phyloP scores from a whole-genome alignment of 2,113 vertebrate genomes.

The Nothocercus nigrocapillus region DNA sequence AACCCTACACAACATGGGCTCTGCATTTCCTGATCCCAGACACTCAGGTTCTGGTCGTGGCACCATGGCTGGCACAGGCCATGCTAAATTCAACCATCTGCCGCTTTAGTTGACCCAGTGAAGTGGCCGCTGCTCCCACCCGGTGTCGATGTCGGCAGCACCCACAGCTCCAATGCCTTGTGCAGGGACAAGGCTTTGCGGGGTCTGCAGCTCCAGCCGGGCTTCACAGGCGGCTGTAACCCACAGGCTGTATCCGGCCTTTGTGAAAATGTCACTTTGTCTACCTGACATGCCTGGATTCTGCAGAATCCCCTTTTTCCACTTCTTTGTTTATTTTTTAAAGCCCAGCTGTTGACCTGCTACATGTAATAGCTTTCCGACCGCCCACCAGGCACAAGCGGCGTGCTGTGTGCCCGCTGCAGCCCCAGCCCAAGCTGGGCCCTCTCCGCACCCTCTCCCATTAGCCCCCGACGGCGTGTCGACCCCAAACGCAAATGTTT shows the following conservation, averaged over 20 bases:
- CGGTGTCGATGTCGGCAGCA: rapidly evolving
- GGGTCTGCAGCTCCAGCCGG: neutral
- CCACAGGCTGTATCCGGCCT: neutral
- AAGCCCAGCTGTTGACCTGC: neutral
- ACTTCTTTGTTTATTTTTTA: constrained; percentile 34
- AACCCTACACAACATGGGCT: rapidly evolving
- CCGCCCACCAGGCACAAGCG: constrained; percentile 12
- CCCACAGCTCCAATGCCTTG: rapidly evolving
- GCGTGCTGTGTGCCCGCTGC: neutral
- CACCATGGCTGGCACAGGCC: neutral
- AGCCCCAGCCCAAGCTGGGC: constrained; percentile 27
- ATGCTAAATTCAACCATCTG: neutral
- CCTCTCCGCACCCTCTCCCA: neutral
- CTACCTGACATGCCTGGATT: rapidly evolving
- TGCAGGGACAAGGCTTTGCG: neutral
- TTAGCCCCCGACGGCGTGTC: neutral
- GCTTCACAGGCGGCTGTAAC: neutral
- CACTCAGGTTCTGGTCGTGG: neutral
- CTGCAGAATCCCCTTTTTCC: constrained; percentile 8
- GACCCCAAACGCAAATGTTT: neutral
- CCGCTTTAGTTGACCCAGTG: neutral
- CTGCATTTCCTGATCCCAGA: neutral
- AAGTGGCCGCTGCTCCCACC: neutral
- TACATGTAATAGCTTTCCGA: constrained; percentile 44
- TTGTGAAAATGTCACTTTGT: neutral